phyloP scores from a whole-genome alignment of 2,797 vertebrate genomes.

The Falco rusticolus region DNA sequence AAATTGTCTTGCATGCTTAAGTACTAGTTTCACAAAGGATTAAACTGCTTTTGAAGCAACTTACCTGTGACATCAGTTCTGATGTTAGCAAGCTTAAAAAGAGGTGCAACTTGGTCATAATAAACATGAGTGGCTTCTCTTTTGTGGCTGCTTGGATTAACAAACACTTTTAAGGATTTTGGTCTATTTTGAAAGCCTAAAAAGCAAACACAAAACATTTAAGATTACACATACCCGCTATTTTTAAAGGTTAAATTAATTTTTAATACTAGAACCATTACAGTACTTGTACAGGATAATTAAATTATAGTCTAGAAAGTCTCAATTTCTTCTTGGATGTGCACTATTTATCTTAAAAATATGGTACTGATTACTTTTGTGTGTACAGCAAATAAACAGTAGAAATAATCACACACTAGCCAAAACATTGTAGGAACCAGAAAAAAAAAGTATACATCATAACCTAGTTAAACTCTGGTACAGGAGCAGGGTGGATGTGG shows the following conservation, averaged over 20 bases:
- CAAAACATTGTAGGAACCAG: conserved; percentile 14
- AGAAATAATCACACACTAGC: neutral
- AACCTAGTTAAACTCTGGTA: conserved; percentile 66
- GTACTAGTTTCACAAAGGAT: neutral
- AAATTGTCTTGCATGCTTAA: neutral
- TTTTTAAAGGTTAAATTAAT: neutral
- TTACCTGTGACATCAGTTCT: conserved; percentile 86
- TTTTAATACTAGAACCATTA: neutral
- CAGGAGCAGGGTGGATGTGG: neutral
- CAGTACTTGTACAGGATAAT: neutral
- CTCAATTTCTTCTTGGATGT: conserved; percentile 42
- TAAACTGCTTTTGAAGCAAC: conserved; percentile 60
- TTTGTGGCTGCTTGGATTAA: conserved; percentile 93
- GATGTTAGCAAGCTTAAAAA: conserved; percentile 92
- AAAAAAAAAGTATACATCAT: neutral
- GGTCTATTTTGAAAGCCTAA: conserved; percentile 86
- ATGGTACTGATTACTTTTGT: conserved; percentile 62
- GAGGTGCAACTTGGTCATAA: conserved; percentile 88
- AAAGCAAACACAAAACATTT: conserved; percentile 4
- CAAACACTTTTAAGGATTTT: conserved; percentile 89
- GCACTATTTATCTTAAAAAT: conserved; percentile 73
- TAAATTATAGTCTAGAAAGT: neutral
- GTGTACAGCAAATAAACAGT: neutral
- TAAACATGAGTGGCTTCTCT: conserved; percentile 89
- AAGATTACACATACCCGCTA: neutral